Base-by-base conservation (phyloP, 2,888 invertebrate genomes). In the Trissolcus brochymenae region DNA sequence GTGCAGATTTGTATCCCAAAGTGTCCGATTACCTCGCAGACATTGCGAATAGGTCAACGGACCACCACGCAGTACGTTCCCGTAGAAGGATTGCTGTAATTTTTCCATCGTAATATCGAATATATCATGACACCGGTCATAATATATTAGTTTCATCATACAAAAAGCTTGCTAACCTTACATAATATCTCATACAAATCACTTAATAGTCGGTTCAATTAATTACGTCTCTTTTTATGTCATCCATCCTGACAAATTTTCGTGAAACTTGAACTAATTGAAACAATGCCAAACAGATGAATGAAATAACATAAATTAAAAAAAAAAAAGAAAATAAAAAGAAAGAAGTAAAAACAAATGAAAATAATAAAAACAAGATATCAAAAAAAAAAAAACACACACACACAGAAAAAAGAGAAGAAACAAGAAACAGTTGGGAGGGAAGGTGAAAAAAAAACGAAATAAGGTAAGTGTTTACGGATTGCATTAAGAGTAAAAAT, bases 71-170 rank as follows among this genome's bases (percentile, higher is more conserved):
- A 76, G 79, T 76, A 76, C 67, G 71, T 59, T 75, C 64, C 62
- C 65, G 80, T 81, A 84, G 83, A 87, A 82, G 84, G 83, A 88
- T 88, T 85, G 87, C 87, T 87, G 88, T 87, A 86, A 88, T 88
- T 88, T 87, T 87, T 84, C 87, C 86, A 85, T 84, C 86, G 83
- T 81, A 83, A 80, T 84, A 84, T 86, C 86, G 85, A 87, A 87
- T 87, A 85, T 84, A 85, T 86, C 87, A 86, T 84, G 70, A 70
- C 66, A 57, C 74, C 62, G 76, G 81, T 76, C 84, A 86, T 86
- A 85, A 86, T 87, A 87, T 85, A 86, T 86, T 83, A 84, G 79
- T 81, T 76, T 62, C 76, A 71, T 76, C 71, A 71, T 56, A 65
- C 35, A 43, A 46, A 60, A 64, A 59, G 64, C 53, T 68, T 64